phyloP scores from a whole-genome alignment of 2,888 invertebrate species.

The Timema cristinae region DNA sequence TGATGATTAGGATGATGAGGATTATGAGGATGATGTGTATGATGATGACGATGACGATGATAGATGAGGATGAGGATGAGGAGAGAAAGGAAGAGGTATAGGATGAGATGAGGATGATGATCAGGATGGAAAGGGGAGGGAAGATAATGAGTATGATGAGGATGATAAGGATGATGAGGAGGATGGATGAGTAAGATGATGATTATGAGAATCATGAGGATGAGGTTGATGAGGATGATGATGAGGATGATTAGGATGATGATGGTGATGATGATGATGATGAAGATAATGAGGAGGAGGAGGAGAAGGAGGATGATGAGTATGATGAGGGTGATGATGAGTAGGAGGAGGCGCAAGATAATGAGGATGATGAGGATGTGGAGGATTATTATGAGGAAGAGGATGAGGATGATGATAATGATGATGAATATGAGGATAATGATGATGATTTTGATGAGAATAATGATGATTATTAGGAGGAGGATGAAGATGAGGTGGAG shows the following conservation, averaged over 20 bases:
- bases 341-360: neutral
- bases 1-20: neutral
- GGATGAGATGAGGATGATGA: neutral
- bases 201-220: too few species aligned
- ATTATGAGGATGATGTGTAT: slow-evolving; percentile 5
- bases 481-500: too few species aligned
- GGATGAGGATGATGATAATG: neutral
- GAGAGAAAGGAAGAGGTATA: neutral
- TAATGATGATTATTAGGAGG: too few species aligned
- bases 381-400: neutral
- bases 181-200: neutral
- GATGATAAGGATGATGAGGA: neutral
- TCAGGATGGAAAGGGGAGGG: neutral
- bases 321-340: too few species aligned
- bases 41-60: neutral
- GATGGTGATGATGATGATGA: too few species aligned
- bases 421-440: too few species aligned
- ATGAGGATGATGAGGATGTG: too few species aligned
- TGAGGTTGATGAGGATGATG: too few species aligned
- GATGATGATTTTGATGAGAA: neutral
- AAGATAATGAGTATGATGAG: neutral
- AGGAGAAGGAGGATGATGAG: too few species aligned
- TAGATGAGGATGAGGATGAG: neutral
- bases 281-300: too few species aligned
- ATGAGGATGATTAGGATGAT: too few species aligned